Base-by-base conservation (phyloP, 2,797 vertebrate species). In the Pipistrellus kuhlii region DNA sequence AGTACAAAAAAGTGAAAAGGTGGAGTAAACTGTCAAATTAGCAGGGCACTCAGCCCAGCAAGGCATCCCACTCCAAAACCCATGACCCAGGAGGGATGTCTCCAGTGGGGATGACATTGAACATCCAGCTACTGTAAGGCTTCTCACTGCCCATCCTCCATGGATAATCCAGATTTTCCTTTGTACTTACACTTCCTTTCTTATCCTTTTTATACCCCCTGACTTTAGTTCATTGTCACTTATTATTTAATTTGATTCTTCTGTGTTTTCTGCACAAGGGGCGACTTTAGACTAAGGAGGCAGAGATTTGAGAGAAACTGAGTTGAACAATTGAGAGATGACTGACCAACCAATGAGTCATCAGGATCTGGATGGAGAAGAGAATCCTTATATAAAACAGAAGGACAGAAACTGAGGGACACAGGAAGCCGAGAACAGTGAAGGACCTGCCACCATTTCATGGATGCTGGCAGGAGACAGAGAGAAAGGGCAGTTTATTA, bases 1-100 rank as follows among this genome's bases (percentile, higher is more conserved):
- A 95, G 14, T 35, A 59, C 17, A 76, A 64, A 62, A 25, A 84
- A 93, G 27, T 48, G 13, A 81, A 87, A 75, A 91, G 35, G 23
- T 32, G 53, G 15, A 5, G 38, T 51, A 78, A 82, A 41, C 9
- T 53, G 13, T 66, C 38, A 18, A 30, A 77, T 13, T 53, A 46
- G 9, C n/a, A 59, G 57, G 53, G 3, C 10, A 25, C 30, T 12
- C 12, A 75, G 38, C 12, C 21, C 30, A 32, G 32, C 21, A n/a
- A 5, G 1, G 30, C 30, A 59, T 13, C 30, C 35, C 4, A 44
- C 7, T 25, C n/a, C 18, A 14, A n/a, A 25, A 12, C 13, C n/a
- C 21, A 15, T 46, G 35, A 68, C 9, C 14, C 11, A 48, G 3
- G 10, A 38, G 4, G 1, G 5, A 20, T 64, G 12, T 38, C 48